phyloP scores from a whole-genome alignment of 2,888 invertebrate genomes.

The Caenorhabditis zanzibari region DNA sequence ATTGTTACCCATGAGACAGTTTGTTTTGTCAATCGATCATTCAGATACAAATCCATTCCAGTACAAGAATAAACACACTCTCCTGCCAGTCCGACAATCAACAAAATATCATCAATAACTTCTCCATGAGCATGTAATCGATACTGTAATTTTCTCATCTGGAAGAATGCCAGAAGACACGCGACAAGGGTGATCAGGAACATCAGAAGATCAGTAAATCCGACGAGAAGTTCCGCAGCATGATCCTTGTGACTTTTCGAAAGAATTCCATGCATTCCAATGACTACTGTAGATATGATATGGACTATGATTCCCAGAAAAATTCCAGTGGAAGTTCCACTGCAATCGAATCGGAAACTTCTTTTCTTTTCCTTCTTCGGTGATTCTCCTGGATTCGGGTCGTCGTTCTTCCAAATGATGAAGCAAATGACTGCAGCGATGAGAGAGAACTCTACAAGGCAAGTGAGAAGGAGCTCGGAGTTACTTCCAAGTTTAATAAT shows the following conservation, averaged over 20 bases:
- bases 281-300: conserved; percentile 78
- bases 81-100: conserved; percentile 54
- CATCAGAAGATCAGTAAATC: conserved; percentile 75
- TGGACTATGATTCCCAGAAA: conserved; percentile 78
- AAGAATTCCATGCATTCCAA: conserved; percentile 80
- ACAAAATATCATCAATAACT: conserved; percentile 56
- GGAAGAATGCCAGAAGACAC: conserved; percentile 74
- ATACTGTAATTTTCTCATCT: conserved; percentile 64
- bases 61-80: conserved; percentile 54
- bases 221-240: conserved; percentile 75
- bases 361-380: conserved; percentile 72
- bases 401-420: conserved; percentile 74
- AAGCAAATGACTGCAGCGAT: conserved; percentile 82
- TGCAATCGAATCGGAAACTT: conserved; percentile 73
- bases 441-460: conserved; percentile 79
- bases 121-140: conserved; percentile 60
- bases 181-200: conserved; percentile 75
- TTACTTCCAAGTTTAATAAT: conserved; percentile 78
- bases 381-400: conserved; percentile 25
- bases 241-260: conserved; percentile 58
- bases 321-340: conserved; percentile 72
- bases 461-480: conserved; percentile 78
- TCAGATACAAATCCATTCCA: conserved; percentile 60
- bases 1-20: conserved; percentile 26
- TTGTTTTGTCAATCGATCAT: conserved; percentile 23